Evolutionary conservation across 2,797 vertebrate species (phyloP).

Genomic region (Basileuterus tristriatus): DNA sequence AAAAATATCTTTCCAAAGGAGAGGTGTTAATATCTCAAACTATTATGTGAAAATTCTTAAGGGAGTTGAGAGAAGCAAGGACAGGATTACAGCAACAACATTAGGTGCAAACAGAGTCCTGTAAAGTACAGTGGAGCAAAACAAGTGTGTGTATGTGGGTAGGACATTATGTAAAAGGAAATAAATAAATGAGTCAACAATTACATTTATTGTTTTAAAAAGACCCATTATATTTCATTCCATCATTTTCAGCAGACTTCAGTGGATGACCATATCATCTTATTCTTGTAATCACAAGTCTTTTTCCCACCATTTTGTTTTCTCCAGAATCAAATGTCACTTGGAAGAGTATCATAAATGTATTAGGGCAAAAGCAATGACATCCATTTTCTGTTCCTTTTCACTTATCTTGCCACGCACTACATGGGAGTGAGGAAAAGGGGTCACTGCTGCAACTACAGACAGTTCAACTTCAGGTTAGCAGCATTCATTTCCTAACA

Average conservation of each 20-base stretch:
- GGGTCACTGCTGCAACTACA: not conserved
- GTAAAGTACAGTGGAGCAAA: not conserved
- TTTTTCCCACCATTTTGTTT: not conserved
- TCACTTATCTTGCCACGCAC: not conserved
- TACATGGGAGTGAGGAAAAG: fast-evolving
- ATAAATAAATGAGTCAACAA: constrained; percentile 6
- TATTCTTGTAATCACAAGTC: not conserved
- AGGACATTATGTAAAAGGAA: not conserved
- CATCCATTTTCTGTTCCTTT: not conserved
- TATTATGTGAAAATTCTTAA: not conserved
- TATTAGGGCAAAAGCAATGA: not conserved
- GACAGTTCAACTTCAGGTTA: not conserved
- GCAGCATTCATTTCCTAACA: not conserved
- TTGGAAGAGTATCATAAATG: not conserved
- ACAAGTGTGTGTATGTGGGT: not conserved
- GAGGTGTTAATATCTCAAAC: not conserved
- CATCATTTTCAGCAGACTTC: not conserved
- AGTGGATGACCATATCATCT: not conserved
- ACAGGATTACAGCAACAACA: not conserved
- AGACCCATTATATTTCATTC: not conserved
- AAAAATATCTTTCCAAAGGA: not conserved
- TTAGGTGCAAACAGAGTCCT: not conserved
- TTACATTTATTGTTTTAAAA: constrained; percentile 3
- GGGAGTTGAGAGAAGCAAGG: not conserved
- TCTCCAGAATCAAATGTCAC: not conserved